Conservation (phyloP, 1,140 invertebrate genomes). For the Chionoecetes opilio region DNA sequence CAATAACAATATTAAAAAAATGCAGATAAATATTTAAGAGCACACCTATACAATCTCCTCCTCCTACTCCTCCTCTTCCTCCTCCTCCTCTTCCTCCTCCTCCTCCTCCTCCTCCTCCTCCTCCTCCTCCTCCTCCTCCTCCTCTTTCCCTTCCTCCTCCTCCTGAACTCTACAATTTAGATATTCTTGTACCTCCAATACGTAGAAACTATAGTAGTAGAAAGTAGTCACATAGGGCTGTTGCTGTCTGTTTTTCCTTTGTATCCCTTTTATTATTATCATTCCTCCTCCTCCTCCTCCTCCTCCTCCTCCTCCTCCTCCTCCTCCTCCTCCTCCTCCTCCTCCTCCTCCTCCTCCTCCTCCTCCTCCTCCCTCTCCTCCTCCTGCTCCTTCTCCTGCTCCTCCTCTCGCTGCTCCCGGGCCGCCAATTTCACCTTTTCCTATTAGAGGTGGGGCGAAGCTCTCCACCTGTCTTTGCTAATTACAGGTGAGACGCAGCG, state of each 20-base stretch:
- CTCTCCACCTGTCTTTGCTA: conserved; percentile 16
- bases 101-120: neutral
- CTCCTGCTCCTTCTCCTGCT: conserved; percentile 2
- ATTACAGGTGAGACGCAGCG: conserved; percentile 4
- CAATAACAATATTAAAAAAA: conserved; percentile 2
- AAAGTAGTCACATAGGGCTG: too few relatives aligned
- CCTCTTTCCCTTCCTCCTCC: neutral
- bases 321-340: conserved; percentile 1
- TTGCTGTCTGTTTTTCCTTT: too few relatives aligned
- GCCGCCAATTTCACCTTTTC: neutral
- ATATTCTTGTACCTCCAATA: too few relatives aligned
- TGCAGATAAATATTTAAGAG: neutral
- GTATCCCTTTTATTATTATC: too few relatives aligned
- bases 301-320: too few relatives aligned
- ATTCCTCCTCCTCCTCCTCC: too few relatives aligned
- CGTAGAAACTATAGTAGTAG: too few relatives aligned
- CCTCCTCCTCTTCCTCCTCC: neutral
- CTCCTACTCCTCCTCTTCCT: neutral
- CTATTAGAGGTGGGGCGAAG: neutral
- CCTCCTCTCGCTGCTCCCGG: too few relatives aligned
- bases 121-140: too few relatives aligned
- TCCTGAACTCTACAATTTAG: too few relatives aligned
- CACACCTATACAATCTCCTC: neutral
- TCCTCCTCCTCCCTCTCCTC: neutral
- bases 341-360: neutral